These are phyloP conservation scores for Poeciliopsis prolifica DNA, from an alignment of 2,113 vertebrate genomes.

Conservation along the genomic window DNA sequence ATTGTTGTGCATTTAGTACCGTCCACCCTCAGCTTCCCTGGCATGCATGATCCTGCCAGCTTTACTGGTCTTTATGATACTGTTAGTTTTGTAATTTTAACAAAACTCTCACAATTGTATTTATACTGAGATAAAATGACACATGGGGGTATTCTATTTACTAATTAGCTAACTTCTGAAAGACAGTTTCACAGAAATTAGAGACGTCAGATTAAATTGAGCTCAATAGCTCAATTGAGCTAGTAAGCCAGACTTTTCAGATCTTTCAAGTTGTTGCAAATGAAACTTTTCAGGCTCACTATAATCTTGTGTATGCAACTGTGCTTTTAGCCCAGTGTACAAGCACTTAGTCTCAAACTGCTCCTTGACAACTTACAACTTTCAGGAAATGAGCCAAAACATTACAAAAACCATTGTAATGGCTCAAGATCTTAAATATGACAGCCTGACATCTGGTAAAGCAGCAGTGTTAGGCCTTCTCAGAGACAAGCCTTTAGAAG, in stretches of 20 bases:
- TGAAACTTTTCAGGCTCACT: neutral
- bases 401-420: constrained; percentile 50
- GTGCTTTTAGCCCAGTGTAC: constrained; percentile 33
- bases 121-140: neutral
- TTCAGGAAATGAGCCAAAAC: constrained; percentile 59
- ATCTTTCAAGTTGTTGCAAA: neutral
- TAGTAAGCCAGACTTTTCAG: neutral
- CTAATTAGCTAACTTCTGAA: neutral
- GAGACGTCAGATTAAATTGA: neutral
- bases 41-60: too few relatives aligned
- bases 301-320: constrained; percentile 43
- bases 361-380: constrained; percentile 54
- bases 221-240: neutral
- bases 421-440: constrained; percentile 38
- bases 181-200: neutral
- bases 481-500: constrained; percentile 54
- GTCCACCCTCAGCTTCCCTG: too few relatives aligned
- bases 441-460: constrained; percentile 65
- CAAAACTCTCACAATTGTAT: too few relatives aligned
- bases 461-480: constrained; percentile 43
- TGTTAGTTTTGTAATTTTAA: too few relatives aligned
- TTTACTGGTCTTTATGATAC: too few relatives aligned
- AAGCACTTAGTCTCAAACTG: constrained; percentile 22
- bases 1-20: too few relatives aligned
- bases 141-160: neutral